Evolutionary conservation across 2,113 vertebrate species (phyloP).

Genomic region (Hemibagrus wyckioides): DNA sequence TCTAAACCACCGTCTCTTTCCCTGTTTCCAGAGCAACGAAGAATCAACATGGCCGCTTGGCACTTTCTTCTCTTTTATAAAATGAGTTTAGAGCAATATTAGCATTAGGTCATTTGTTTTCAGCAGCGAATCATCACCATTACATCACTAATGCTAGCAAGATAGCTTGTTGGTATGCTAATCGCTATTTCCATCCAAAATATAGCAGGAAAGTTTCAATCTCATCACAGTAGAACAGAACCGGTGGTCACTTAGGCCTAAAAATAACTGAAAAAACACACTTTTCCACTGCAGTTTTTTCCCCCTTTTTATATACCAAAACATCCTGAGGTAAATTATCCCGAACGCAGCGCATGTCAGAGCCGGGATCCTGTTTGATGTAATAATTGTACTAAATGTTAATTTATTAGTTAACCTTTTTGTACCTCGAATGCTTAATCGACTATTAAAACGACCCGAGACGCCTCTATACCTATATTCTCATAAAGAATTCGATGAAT

Average conservation of each 20-base stretch:
- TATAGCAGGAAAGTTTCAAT: no score
- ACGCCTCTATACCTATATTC: neutral
- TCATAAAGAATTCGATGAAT: constrained; percentile 6
- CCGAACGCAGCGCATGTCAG: no score
- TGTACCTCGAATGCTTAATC: neutral
- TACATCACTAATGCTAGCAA: neutral
- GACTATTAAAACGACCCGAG: neutral
- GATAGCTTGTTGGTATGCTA: neutral
- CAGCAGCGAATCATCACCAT: neutral
- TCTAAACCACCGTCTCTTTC: no score
- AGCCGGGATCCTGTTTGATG: neutral
- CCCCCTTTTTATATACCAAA: neutral
- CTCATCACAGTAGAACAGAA: no score
- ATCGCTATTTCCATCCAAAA: neutral
- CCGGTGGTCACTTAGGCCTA: no score
- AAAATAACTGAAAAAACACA: no score
- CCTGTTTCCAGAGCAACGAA: no score
- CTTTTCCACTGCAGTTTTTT: neutral
- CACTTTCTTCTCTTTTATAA: no score
- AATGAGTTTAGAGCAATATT: no score
- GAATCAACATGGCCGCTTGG: no score
- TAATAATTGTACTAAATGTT: neutral
- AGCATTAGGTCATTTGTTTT: no score
- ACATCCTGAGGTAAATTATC: neutral
- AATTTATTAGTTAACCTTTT: neutral